phyloP scores from a whole-genome alignment of 2,888 invertebrate species.

The Coecobrya sp. region DNA sequence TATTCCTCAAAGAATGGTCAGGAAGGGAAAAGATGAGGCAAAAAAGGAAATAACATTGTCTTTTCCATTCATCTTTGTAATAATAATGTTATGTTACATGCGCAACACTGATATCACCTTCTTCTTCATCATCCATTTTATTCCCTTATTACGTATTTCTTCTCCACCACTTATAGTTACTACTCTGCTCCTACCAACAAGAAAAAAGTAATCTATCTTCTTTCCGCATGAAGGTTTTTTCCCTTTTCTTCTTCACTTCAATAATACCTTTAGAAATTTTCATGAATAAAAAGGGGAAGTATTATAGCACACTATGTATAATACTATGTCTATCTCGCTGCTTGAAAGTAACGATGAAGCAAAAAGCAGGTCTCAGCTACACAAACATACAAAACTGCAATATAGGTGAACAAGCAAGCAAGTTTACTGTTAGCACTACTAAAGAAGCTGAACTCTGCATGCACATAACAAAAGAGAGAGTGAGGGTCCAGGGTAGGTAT shows the following conservation, averaged over 20 bases:
- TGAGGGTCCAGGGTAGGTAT: too few species aligned
- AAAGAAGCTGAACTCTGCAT: not conserved
- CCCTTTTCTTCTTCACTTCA: constrained; percentile 58
- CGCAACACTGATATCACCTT: constrained; percentile 34
- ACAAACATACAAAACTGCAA: not conserved
- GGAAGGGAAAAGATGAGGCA: constrained; percentile 38
- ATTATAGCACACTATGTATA: constrained; percentile 34
- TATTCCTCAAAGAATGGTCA: constrained; percentile 17
- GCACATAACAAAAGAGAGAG: not conserved
- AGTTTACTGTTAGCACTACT: not conserved
- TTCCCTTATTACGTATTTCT: constrained; percentile 38
- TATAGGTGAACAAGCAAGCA: not conserved
- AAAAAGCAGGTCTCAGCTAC: constrained; percentile 7
- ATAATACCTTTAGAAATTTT: constrained; percentile 75
- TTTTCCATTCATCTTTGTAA: constrained; percentile 64
- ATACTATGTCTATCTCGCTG: not conserved
- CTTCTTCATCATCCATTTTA: constrained; percentile 48
- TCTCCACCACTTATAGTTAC: not conserved
- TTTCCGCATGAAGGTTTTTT: constrained; percentile 77
- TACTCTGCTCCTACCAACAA: constrained; percentile 12
- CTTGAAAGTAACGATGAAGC: constrained; percentile 6
- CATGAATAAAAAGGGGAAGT: constrained; percentile 63
- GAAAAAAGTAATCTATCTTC: constrained; percentile 79
- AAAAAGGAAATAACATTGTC: constrained; percentile 61
- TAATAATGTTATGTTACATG: constrained; percentile 31